Evolutionary conservation across 2,888 invertebrate species (phyloP).

Genomic region (Seira musarum): DNA sequence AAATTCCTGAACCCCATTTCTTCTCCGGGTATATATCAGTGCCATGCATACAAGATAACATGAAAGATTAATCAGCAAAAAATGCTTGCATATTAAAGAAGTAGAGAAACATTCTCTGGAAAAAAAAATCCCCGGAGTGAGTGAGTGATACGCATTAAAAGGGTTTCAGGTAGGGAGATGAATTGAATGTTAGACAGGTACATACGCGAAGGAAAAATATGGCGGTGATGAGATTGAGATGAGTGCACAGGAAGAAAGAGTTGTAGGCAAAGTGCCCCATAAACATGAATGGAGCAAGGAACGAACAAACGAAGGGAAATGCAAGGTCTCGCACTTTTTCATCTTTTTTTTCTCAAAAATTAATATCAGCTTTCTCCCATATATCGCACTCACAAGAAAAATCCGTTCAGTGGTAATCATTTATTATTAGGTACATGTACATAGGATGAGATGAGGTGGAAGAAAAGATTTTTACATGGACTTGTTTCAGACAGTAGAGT

Average conservation of each 20-base stretch:
- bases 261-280: too few species aligned
- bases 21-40: slow-evolving; percentile 44
- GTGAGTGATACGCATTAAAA: slow-evolving; percentile 40
- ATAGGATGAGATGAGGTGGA: slow-evolving; percentile 23
- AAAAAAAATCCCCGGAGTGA: too few species aligned
- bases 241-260: too few species aligned
- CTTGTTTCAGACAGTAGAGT: too few species aligned
- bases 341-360: not conserved
- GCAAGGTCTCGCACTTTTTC: slow-evolving; percentile 19
- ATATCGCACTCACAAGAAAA: slow-evolving; percentile 15
- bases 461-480: not conserved
- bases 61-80: slow-evolving; percentile 57
- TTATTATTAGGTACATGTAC: slow-evolving; percentile 13
- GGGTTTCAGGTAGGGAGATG: slow-evolving; percentile 53
- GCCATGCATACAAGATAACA: slow-evolving; percentile 48
- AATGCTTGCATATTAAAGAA: slow-evolving; percentile 52
- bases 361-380: slow-evolving; percentile 19
- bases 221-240: too few species aligned
- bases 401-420: slow-evolving; percentile 16
- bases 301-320: too few species aligned
- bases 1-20: not conserved
- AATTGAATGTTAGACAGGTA: too few species aligned
- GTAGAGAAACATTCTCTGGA: not conserved
- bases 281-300: too few species aligned
- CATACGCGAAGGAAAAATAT: too few species aligned